Evolutionary conservation across 2,797 vertebrate species (phyloP).

Genomic region (Urophycis tenuis): DNA sequence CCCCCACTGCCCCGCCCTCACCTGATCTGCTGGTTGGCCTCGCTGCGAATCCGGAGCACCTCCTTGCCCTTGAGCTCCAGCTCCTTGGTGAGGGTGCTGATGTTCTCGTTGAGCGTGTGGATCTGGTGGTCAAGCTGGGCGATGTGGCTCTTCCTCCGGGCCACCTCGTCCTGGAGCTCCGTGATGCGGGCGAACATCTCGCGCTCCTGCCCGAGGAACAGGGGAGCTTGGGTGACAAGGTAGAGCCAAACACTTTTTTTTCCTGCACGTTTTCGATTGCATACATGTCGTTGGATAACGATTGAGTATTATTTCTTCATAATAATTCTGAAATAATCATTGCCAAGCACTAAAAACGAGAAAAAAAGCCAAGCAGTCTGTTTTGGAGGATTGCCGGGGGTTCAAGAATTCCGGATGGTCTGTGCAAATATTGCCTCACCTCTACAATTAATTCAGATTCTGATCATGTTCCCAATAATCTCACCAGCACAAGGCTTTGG

Average conservation of each 20-base stretch:
- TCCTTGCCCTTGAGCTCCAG: conserved; percentile 96
- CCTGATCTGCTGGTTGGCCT: conserved; percentile 97
- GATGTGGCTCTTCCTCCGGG: conserved; percentile 87
- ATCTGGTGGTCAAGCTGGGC: conserved; percentile 91
- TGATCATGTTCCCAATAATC: no score
- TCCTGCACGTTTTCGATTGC: background rate
- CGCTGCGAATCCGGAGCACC: conserved; percentile 93
- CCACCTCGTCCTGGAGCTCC: conserved; percentile 88
- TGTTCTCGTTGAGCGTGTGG: conserved; percentile 90
- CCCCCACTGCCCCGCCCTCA: conserved; percentile 31
- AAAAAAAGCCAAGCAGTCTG: background rate
- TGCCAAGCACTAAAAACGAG: background rate
- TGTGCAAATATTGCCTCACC: no score
- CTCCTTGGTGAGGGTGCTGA: conserved; percentile 91
- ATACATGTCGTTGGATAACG: background rate
- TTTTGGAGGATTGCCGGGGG: background rate
- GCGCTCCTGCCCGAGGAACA: conserved; percentile 70
- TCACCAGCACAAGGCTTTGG: no score
- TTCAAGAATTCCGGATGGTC: background rate
- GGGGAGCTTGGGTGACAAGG: background rate
- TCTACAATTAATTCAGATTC: no score
- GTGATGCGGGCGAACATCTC: conserved; percentile 83
- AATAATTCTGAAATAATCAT: background rate
- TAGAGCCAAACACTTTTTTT: background rate
- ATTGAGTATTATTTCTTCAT: no score